phyloP scores from a whole-genome alignment of 2,888 invertebrate genomes.

The Anthrax anthrax region DNA sequence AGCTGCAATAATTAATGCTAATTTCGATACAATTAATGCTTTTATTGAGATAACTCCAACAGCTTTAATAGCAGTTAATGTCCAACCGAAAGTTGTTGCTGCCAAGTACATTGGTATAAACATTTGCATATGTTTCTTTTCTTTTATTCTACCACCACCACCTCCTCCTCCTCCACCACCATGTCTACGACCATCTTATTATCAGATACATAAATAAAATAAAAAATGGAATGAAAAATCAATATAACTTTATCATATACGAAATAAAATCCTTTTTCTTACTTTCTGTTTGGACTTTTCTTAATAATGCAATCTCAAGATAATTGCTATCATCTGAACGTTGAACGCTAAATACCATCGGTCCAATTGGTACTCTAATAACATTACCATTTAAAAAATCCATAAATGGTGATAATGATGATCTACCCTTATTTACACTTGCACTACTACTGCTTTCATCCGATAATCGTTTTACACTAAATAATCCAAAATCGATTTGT shows the following conservation, averaged over 20 bases:
- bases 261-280: constrained; percentile 32
- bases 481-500: constrained; percentile 39
- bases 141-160: constrained; percentile 29
- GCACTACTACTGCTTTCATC: constrained; percentile 14
- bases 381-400: constrained; percentile 30
- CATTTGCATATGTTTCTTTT: constrained; percentile 47
- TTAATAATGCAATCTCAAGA: constrained; percentile 30
- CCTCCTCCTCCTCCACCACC: constrained; percentile 12
- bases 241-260: too few relatives aligned
- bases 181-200: not conserved
- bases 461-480: constrained; percentile 41
- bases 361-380: constrained; percentile 29
- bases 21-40: constrained; percentile 52
- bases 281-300: constrained; percentile 38
- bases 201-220: not conserved
- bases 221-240: not conserved
- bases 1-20: constrained; percentile 49
- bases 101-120: constrained; percentile 52
- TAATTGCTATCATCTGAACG: constrained; percentile 31
- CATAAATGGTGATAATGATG: constrained; percentile 23
- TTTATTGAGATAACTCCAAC: constrained; percentile 51
- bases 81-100: constrained; percentile 50
- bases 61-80: constrained; percentile 44
- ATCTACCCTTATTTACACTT: constrained; percentile 15
- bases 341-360: constrained; percentile 32